Conservation (phyloP, 2,888 invertebrate species). For the Drosophila nigricruria region DNA sequence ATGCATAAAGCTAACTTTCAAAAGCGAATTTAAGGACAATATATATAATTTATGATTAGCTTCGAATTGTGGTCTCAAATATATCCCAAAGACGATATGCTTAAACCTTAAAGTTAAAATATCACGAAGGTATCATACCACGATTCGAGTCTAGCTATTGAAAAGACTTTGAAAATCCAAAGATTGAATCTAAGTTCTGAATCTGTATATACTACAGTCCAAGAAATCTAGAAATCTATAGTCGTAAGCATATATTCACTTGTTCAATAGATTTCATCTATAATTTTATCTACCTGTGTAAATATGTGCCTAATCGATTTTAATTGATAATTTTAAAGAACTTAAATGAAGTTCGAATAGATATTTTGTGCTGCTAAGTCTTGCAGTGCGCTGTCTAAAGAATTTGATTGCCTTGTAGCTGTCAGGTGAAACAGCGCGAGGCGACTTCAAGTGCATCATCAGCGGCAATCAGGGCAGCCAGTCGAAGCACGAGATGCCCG, state of each 20-base stretch:
- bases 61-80: too few species aligned
- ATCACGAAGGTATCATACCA: too few species aligned
- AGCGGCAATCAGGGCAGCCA: conserved; percentile 33
- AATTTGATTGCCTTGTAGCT: conserved; percentile 45
- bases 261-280: background rate
- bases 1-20: too few species aligned
- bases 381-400: conserved; percentile 14
- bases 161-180: too few species aligned
- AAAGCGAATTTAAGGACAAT: too few species aligned
- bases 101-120: too few species aligned
- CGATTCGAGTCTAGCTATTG: too few species aligned
- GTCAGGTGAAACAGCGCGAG: conserved; percentile 44
- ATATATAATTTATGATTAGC: too few species aligned
- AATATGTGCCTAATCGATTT: background rate
- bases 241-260: background rate
- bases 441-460: conserved; percentile 34
- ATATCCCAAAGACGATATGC: too few species aligned
- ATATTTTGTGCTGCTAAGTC: background rate
- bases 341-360: background rate
- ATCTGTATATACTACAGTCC: too few species aligned
- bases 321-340: background rate
- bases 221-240: too few species aligned
- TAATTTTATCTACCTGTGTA: background rate
- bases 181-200: too few species aligned
- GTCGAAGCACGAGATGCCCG: conserved; percentile 14